Base-by-base conservation (phyloP, 2,113 vertebrate genomes). In the Himantopus leucocephalus region DNA sequence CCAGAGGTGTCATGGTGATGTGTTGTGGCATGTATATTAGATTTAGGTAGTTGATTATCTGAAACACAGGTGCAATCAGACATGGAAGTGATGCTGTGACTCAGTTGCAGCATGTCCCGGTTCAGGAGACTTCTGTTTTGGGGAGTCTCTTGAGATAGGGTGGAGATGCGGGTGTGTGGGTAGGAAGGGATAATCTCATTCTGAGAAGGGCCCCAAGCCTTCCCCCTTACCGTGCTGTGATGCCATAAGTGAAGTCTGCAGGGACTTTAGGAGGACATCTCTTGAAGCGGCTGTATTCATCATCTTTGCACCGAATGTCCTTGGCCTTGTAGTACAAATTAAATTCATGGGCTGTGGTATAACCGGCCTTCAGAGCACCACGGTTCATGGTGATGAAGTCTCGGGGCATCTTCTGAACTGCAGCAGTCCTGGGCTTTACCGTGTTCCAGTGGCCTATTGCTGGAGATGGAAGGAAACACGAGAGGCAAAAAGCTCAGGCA, bases 361-460 rank as follows among this genome's bases (percentile, higher is more conserved):
- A 92, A 32, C 99, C 99, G 0, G 98, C 98, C 37, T 95, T 98
- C 50, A 99, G 95, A 0, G 99, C 99, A 8, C 98, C 95, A 0
- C 97, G 83, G 95, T 99, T 99, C 95, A 99, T 97, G 66, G 98
- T 85, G 23, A 99, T 96, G 4, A 98, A 99, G 72, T 99, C 96
- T 9, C 87, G 97, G 63, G 95, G 94, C 50, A 92, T 75, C 64
- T 97, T 95, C 0, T 67, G 95, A 47, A 39, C 77, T 9, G 64
- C 59, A 53, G 27, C 34, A 20, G 82, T 76, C 53, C 84, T 96
- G 53, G 86, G 96, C 47, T 93, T 92, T 24, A 95, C 95, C 1
- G 97, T 58, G 0, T 95, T 70, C 99, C 99, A 99, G 83, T 97
- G 98, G 47, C 99, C 98, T 67, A 99, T 98, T 35, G 98, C 98